A percentile compares a stretch with the other conserved stretches of the same genome.
Conservation (phyloP, 2,888 invertebrate genomes). For the Caenorhabditis macrosperma region DNA sequence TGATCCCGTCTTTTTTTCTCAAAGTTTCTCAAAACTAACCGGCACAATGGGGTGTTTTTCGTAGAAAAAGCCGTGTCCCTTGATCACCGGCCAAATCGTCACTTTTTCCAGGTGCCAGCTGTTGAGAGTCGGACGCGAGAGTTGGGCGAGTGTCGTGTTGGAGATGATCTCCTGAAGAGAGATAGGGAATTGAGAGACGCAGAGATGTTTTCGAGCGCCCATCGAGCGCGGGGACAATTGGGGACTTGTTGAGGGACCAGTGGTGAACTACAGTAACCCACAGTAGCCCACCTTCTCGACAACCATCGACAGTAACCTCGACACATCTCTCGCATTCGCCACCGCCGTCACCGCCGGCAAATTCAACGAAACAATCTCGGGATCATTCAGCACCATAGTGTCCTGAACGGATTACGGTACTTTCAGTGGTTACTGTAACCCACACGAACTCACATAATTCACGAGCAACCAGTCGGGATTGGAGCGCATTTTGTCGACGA, state of each 20-base stretch:
- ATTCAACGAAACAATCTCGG: slow-evolving; percentile 67
- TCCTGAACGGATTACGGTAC: slow-evolving; percentile 52
- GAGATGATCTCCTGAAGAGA: slow-evolving; percentile 68
- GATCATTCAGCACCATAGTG: slow-evolving; percentile 72
- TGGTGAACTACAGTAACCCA: too few species aligned
- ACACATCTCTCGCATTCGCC: slow-evolving; percentile 68
- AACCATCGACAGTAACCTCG: slow-evolving; percentile 69
- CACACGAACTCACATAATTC: slow-evolving; percentile 59
- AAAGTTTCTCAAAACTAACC: too few species aligned
- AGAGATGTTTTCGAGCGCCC: not conserved
- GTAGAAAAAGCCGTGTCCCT: slow-evolving; percentile 78
- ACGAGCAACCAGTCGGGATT: slow-evolving; percentile 74
- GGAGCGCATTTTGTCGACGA: slow-evolving; percentile 63
- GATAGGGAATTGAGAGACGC: not conserved
- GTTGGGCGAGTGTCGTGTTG: slow-evolving; percentile 62
- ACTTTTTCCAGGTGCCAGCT: slow-evolving; percentile 76
- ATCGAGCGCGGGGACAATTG: not conserved
- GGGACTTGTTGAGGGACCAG: not conserved
- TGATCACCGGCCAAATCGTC: slow-evolving; percentile 75
- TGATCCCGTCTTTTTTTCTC: too few species aligned
- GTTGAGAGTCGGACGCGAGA: slow-evolving; percentile 70
- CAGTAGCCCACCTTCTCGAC: slow-evolving; percentile 61
- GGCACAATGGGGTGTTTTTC: slow-evolving; percentile 74
- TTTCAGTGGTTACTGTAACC: too few species aligned
- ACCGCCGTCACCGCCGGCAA: slow-evolving; percentile 74